Conservation (phyloP, 2,888 invertebrate genomes). For the Siphlonurus alternatus region DNA sequence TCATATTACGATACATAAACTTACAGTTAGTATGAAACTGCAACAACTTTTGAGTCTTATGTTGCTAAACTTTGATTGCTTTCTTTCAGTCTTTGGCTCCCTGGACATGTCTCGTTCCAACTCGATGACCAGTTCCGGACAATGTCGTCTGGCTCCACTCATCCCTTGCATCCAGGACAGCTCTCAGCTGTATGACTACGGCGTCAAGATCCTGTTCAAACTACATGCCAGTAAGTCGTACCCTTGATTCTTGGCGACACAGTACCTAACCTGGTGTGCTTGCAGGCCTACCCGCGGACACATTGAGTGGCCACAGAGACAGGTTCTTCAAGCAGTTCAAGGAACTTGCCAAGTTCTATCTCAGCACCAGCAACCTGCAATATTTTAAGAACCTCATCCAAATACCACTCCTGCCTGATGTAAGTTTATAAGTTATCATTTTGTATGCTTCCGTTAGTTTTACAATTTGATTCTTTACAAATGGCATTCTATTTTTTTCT, state of each 20-base stretch:
- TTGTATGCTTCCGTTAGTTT: neutral
- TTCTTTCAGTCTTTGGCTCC: constrained; percentile 81
- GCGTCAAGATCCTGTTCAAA: constrained; percentile 89
- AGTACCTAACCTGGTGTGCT: neutral
- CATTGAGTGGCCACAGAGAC: constrained; percentile 72
- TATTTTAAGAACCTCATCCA: constrained; percentile 94
- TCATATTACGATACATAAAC: too few species aligned
- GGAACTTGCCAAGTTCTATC: constrained; percentile 79
- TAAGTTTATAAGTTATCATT: constrained; percentile 19
- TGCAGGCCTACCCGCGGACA: constrained; percentile 67
- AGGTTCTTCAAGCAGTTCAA: constrained; percentile 83
- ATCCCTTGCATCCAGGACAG: constrained; percentile 93
- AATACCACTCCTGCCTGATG: constrained; percentile 80
- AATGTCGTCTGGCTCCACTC: constrained; percentile 89
- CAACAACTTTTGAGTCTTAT: too few species aligned
- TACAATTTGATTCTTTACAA: neutral
- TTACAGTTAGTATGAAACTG: too few species aligned
- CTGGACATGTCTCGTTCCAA: constrained; percentile 85
- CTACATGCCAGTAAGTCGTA: constrained; percentile 52
- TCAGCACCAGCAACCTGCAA: constrained; percentile 81
- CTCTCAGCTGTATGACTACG: constrained; percentile 88
- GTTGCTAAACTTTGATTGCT: too few species aligned
- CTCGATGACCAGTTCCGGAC: constrained; percentile 94
- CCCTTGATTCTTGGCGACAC: neutral
- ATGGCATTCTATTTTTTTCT: neutral